Conservation (phyloP, 1,140 invertebrate genomes). For the Eurytemora carolleeae region DNA sequence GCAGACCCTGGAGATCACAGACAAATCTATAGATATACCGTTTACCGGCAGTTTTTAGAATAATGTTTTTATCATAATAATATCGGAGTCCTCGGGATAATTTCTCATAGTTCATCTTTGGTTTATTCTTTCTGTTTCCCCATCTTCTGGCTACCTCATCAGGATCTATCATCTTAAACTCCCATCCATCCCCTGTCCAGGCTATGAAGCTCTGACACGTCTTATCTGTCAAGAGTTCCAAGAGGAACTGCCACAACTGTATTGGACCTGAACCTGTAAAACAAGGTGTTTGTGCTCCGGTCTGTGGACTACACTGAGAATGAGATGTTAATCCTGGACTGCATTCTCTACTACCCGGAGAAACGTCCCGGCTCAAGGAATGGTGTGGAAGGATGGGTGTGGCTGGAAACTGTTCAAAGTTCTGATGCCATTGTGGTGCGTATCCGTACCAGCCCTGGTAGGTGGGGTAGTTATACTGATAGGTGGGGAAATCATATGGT, state of each 20-base stretch:
- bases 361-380: no score
- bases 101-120: conserved; percentile 99
- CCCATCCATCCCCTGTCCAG: conserved; percentile 97
- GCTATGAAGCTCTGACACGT: conserved; percentile 86
- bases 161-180: conserved; percentile 95
- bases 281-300: conserved; percentile 34
- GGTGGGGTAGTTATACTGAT: no score
- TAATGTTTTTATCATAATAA: conserved; percentile 98
- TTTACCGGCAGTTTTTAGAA: conserved; percentile 92
- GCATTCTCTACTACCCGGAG: no score
- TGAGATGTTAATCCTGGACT: no score
- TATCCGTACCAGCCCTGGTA: no score
- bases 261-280: conserved; percentile 79
- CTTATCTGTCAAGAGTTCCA: conserved; percentile 88
- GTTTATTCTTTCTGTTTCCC: conserved; percentile 94
- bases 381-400: no score
- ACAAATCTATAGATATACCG: conserved; percentile 96
- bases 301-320: no score
- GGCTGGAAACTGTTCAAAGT: no score
- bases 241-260: conserved; percentile 89
- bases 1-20: conserved; percentile 78
- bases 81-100: conserved; percentile 83
- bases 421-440: no score
- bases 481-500: no score
- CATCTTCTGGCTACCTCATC: conserved; percentile 90